Evolutionary conservation across 2,888 invertebrate genomes (phyloP), one percentile per base, ranked within the genome.

Genomic region (Pollenia labialis): DNA sequence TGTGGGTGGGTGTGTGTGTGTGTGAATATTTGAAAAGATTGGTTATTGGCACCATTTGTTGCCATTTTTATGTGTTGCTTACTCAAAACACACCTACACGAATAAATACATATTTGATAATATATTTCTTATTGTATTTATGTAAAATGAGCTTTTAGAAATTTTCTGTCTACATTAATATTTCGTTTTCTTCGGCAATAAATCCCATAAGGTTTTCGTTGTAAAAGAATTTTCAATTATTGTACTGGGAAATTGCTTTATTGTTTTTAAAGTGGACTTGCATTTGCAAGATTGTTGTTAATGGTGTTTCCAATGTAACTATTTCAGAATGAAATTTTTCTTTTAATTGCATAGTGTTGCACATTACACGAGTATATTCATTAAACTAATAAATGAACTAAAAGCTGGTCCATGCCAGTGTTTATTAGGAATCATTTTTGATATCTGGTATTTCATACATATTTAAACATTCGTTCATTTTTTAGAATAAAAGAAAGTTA

Each of bases 21-120:
- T 60, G 56, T 48, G 66, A 64, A 75, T 50, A 44, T 75, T 81
- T 77, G 75, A 74, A 80, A 81, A 74, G 72, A 83, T 88, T 83
- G 85, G 88, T 74, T 83, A 83, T 71, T 86, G 85, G 82, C 85
- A 88, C 82, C 87, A 88, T 88, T 85, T 85, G 88, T 85, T 87
- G 85, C 71, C 84, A 85, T 71, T 84, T 81, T 85, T 72, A 82
- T 86, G 76, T 71, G 54, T 66, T 81, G 58, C 79, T 81, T 66
- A 54, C 54, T 23, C 48, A 64, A 54, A 14, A 11, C 52, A 68
- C 14, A 58, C 42, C 14, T 44, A 56, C 42, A 66, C 18, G 10
- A 62, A 50, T 74, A 74, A 74, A 54, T 54, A 23, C 23, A 56
- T 48, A 56, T 82, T 64, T 64, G 44, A 16, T 7, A 64, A 69